Base-by-base conservation (phyloP, 1,140 invertebrate species). In the Hetaerina americana region DNA sequence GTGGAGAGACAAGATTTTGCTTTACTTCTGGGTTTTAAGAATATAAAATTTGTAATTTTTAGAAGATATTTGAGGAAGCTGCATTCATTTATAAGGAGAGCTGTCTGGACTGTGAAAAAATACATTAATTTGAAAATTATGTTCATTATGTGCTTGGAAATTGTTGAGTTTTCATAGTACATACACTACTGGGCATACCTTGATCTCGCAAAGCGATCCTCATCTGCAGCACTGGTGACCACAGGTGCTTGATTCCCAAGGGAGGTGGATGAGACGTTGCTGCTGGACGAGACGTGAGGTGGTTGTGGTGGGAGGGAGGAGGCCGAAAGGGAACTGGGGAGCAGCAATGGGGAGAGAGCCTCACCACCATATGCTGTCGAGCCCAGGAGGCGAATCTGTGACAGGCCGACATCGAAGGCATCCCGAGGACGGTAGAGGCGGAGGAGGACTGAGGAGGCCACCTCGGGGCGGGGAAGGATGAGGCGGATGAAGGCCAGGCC, bases 401-500 rank as follows among this genome's bases (percentile, higher is more conserved):
- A 90, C 5, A 96, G 81, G 22, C 93, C 94, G 77, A 96, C 90
- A 77, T 92, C 95, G 70, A 89, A 88, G 12, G 91, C 93, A 76
- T 96, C 94, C 27, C 91, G 85, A 0, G 94, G 93, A 78, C 92
- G 92, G 78, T 91, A 93, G 22, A 93, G 81, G 3, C 87, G 82
- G 6, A 92, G 81, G 70, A 83, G 80, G 26, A 87, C 81, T n/a
- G 79, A 78, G 18, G 80, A 81, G 22, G 82, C 73, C 5, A 97
- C 90, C 80, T 94, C 88, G 0, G 93, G 91, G 70, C 90, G 87
- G 1, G 90, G 87, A 1, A 96, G 80, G 73, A 90, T 90, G 10
- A 97, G 83, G 68, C 90, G 87, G 78, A 96, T 95, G 76, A 88
- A 92, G 0, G 92, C 92, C 77, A 95, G 87, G 68, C 94, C 93